Base-by-base conservation (phyloP, 2,888 invertebrate genomes). In the Tetrapedia diversipes region DNA sequence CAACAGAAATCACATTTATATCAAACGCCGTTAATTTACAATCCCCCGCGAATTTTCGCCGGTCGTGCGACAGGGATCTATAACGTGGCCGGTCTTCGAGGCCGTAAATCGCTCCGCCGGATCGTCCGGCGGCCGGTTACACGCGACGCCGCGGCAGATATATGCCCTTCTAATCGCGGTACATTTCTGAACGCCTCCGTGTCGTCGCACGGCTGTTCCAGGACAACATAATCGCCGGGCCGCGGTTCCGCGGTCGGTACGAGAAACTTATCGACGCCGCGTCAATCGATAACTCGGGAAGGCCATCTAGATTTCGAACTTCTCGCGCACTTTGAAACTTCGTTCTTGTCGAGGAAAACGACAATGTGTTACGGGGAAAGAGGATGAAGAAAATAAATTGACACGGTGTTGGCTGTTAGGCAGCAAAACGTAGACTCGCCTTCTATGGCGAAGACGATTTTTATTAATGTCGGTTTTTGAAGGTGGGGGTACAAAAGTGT, bases 1-100 rank as follows among this genome's bases (percentile, higher is more conserved):
- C 77, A 77, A 47, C 57, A 37, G 57, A 60, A 66, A 64, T 65
- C 78, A 60, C 78, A 61, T 77, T 78, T 77, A 77, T 78, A 77
- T 71, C 78, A 70, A 77, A 65, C 45, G 53, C 57, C 53, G 66
- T 66, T 71, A 71, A 72, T 78, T 77, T 78, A 66, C 78, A 77
- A 70, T 77, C 63, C 45, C 19, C 43, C 49, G 45, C 68, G 77
- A 68, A 49, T 63, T 63, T 57, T 54, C 53, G 63, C 47, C 43
- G 22, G 54, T 32, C 29, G 65, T 24, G 32, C n/a, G 10, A 19
- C 19, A 32, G 66, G n/a, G 57, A 63, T 67, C 66, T 69, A 63
- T 63, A n/a, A 60, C 49, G 49, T 51, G 49, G 60, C 37, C 29
- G 49, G 39, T 53, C 54, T 49, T 14, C 49, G n/a, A 24, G 27